Conservation (phyloP, 2,888 invertebrate species). For the Falcaria lacertinaria region DNA sequence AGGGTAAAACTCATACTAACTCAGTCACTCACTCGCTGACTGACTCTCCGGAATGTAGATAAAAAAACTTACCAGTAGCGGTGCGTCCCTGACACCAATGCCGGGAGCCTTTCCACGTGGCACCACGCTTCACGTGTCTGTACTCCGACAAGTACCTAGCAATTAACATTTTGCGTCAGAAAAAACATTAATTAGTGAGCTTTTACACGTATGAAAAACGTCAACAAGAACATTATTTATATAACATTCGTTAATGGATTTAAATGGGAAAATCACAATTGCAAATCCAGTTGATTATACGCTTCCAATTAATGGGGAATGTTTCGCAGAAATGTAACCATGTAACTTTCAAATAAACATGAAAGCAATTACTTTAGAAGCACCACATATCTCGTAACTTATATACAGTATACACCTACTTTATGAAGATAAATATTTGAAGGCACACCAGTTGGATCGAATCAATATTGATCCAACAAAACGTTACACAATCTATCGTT, state of each 20-base stretch:
- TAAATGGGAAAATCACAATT: not conserved
- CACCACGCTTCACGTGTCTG: slow-evolving; percentile 96
- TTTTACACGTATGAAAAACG: not conserved
- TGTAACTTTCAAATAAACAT: not conserved
- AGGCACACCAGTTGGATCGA: too few relatives aligned
- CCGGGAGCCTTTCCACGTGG: slow-evolving; percentile 94
- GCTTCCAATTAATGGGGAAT: not conserved
- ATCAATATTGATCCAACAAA: not conserved
- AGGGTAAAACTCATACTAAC: too few relatives aligned
- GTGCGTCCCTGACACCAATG: slow-evolving; percentile 87
- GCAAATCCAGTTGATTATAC: not conserved
- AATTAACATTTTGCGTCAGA: slow-evolving; percentile 7
- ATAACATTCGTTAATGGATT: not conserved
- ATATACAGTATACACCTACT: too few relatives aligned
- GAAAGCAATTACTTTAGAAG: too few relatives aligned
- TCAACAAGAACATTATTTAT: not conserved
- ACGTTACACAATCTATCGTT: not conserved
- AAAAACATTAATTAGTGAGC: not conserved
- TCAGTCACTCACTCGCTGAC: too few relatives aligned
- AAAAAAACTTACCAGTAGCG: slow-evolving; percentile 83
- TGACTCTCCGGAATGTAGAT: too few relatives aligned
- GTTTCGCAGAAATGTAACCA: not conserved
- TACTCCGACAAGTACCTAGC: slow-evolving; percentile 95
- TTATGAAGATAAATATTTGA: too few relatives aligned
- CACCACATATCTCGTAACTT: too few relatives aligned